Conservation (phyloP, 2,113 vertebrate species). For the Pachycephala philippinensis region DNA sequence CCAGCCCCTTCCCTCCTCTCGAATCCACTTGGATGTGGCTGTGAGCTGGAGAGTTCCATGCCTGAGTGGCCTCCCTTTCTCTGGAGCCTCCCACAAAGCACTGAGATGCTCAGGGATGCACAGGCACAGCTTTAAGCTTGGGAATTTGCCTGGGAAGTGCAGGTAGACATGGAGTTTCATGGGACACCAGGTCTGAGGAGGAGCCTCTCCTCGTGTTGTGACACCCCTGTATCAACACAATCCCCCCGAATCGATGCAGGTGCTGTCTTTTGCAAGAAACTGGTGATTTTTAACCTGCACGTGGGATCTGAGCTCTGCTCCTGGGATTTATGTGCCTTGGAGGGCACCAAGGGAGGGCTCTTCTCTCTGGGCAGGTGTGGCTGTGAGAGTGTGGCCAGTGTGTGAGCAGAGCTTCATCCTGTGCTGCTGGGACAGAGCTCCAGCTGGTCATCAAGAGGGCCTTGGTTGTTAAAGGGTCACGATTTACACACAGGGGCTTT, state of each 20-base stretch:
- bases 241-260: not conserved
- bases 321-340: not conserved
- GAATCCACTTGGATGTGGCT: not conserved
- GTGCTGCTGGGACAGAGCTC: not conserved
- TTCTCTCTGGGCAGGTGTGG: not conserved
- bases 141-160: not conserved
- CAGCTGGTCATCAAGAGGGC: not conserved
- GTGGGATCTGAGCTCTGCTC: not conserved
- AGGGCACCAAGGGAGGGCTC: not conserved
- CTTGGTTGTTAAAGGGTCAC: not conserved
- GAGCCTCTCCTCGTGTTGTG: not conserved
- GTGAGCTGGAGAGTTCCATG: not conserved
- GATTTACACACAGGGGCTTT: not conserved
- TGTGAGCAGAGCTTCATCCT: not conserved
- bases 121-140: not conserved
- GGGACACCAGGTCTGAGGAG: not conserved
- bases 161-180: accelerated
- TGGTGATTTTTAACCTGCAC: not conserved
- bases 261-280: not conserved
- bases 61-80: not conserved
- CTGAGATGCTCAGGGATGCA: not conserved
- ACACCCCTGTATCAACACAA: not conserved
- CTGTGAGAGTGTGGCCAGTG: not conserved
- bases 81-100: not conserved
- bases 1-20: not conserved